Evolutionary conservation across 2,888 invertebrate genomes (phyloP).

Genomic region (Phengaris alcon): DNA sequence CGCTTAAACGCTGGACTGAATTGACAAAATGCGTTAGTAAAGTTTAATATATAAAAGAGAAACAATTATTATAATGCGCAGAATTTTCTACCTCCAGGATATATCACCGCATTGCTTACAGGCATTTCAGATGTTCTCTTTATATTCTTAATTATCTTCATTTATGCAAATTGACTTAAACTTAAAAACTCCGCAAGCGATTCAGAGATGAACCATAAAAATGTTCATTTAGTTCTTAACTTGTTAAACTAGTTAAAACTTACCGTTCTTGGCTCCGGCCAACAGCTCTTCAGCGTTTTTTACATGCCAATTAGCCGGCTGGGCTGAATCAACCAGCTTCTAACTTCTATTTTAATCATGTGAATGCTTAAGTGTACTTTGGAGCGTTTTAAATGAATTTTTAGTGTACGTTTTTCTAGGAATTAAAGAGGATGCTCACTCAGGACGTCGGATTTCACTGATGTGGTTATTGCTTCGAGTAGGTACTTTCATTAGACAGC

Average conservation of each 20-base stretch:
- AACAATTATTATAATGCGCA: no score
- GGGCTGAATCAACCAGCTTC: neutral
- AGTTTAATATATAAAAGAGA: no score
- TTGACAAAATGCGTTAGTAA: neutral
- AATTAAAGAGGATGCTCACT: neutral
- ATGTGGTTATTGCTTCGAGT: neutral
- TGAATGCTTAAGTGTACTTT: slow-evolving; percentile 3
- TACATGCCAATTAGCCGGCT: slow-evolving; percentile 15
- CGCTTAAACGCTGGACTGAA: neutral
- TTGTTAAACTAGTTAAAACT: slow-evolving; percentile 2
- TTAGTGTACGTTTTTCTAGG: neutral
- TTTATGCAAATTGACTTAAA: neutral
- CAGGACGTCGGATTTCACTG: neutral
- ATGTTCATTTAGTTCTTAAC: slow-evolving; percentile 10
- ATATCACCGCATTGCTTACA: no score
- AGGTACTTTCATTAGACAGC: neutral
- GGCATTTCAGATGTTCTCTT: no score
- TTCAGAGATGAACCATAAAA: slow-evolving; percentile 7
- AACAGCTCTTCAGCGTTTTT: slow-evolving; percentile 8
- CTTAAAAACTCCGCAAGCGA: neutral
- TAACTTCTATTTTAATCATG: neutral
- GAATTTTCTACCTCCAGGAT: no score
- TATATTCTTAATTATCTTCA: neutral
- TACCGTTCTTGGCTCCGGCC: neutral
- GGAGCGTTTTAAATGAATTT: neutral